Conservation (phyloP, 2,888 invertebrate species). For the Trimorus sp. region DNA sequence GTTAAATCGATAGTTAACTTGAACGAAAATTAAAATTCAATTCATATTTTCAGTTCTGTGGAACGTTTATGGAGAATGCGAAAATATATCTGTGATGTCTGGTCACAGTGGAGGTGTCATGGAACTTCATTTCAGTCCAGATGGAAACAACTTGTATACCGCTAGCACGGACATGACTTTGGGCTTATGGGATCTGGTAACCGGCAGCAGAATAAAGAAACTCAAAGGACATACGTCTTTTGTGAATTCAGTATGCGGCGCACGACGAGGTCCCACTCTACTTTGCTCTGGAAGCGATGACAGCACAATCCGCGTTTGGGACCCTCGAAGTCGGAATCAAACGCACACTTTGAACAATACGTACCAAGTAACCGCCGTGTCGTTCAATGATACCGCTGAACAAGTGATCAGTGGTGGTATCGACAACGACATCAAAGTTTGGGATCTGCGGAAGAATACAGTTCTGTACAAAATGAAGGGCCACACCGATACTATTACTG, state of each 20-base stretch:
- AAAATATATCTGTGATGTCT: constrained; percentile 95
- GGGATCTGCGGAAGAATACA: constrained; percentile 96
- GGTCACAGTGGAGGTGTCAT: constrained; percentile 98
- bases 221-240: constrained; percentile 92
- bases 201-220: constrained; percentile 93
- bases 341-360: constrained; percentile 87
- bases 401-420: constrained; percentile 97
- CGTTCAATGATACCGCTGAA: constrained; percentile 98
- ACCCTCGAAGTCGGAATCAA: constrained; percentile 92
- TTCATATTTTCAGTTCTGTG: constrained; percentile 85
- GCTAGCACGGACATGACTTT: constrained; percentile 97
- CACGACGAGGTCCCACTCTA: constrained; percentile 94
- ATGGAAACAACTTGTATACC: constrained; percentile 92
- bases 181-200: constrained; percentile 97
- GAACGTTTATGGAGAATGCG: constrained; percentile 99
- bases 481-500: constrained; percentile 98
- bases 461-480: constrained; percentile 93
- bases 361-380: constrained; percentile 92
- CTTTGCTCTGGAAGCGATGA: constrained; percentile 98
- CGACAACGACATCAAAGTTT: constrained; percentile 98
- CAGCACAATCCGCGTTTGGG: constrained; percentile 95
- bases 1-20: no score
- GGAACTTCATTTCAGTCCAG: constrained; percentile 94
- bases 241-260: constrained; percentile 88
- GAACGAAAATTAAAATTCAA: no score